Evolutionary conservation across 2,797 vertebrate species (phyloP).

Genomic region (Protonibea diacanthus): DNA sequence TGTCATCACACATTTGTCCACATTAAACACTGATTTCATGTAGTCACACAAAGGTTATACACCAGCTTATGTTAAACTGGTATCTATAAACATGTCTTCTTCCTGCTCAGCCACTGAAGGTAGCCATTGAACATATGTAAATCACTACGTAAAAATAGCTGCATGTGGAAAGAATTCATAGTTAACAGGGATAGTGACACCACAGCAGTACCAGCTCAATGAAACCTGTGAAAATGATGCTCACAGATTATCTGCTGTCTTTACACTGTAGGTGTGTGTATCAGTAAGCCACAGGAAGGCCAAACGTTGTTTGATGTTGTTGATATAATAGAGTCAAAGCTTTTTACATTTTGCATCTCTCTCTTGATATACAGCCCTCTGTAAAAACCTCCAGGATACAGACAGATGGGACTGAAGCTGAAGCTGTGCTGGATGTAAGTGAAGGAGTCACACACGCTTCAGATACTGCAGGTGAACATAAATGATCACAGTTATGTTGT

Average conservation of each 20-base stretch:
- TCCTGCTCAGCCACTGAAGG: not conserved
- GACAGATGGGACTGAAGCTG: too few relatives aligned
- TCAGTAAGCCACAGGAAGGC: not conserved
- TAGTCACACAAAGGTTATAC: not conserved
- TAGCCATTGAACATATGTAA: not conserved
- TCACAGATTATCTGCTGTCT: not conserved
- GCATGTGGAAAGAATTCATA: not conserved
- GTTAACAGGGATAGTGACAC: not conserved
- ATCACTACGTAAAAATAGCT: not conserved
- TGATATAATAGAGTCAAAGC: too few relatives aligned
- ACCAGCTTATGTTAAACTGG: not conserved
- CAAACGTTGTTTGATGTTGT: too few relatives aligned
- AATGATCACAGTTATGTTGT: too few relatives aligned
- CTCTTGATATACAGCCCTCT: too few relatives aligned
- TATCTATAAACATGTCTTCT: not conserved
- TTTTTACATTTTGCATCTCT: too few relatives aligned
- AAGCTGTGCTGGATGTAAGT: too few relatives aligned
- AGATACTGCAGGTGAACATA: too few relatives aligned
- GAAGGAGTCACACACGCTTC: too few relatives aligned
- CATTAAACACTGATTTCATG: not conserved
- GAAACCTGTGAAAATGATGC: not conserved
- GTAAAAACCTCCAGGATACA: too few relatives aligned
- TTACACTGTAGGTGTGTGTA: not conserved
- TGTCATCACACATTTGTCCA: not conserved
- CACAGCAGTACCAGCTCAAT: not conserved